Evolutionary conservation across 2,113 vertebrate genomes (phyloP).

Genomic region (Syrmaticus mikado): DNA sequence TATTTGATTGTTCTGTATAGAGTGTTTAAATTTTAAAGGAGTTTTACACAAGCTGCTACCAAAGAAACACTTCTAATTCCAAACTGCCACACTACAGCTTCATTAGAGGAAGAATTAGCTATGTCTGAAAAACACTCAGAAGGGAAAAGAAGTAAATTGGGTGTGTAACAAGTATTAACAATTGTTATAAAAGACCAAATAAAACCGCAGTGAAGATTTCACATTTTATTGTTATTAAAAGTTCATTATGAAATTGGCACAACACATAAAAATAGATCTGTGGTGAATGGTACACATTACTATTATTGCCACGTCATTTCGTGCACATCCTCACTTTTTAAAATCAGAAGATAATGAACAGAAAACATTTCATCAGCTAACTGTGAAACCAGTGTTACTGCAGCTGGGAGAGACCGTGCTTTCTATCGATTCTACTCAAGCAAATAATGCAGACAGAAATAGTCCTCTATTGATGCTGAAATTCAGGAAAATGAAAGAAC

Average conservation of each 20-base stretch:
- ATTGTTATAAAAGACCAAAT: slow-evolving; percentile 11
- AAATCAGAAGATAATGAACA: not conserved
- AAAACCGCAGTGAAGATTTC: not conserved
- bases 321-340: slow-evolving; percentile 18
- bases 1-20: not conserved
- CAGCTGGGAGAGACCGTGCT: slow-evolving; percentile 22
- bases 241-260: slow-evolving; percentile 65
- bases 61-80: not conserved
- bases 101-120: not conserved
- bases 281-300: slow-evolving; percentile 17
- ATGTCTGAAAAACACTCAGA: not conserved
- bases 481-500: not conserved
- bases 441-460: slow-evolving; percentile 38
- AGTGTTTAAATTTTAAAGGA: not conserved
- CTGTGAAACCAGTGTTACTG: not conserved
- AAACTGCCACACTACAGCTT: not conserved
- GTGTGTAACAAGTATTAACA: not conserved
- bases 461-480: slow-evolving; percentile 36
- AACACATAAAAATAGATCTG: slow-evolving; percentile 65
- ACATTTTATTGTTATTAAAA: slow-evolving; percentile 66
- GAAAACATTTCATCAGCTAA: slow-evolving; percentile 9
- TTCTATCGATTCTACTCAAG: slow-evolving; percentile 23
- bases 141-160: slow-evolving; percentile 7
- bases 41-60: not conserved
- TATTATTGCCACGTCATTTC: not conserved